phyloP scores from a whole-genome alignment of 1,140 invertebrate species.

The Mesaphorura yosii region DNA sequence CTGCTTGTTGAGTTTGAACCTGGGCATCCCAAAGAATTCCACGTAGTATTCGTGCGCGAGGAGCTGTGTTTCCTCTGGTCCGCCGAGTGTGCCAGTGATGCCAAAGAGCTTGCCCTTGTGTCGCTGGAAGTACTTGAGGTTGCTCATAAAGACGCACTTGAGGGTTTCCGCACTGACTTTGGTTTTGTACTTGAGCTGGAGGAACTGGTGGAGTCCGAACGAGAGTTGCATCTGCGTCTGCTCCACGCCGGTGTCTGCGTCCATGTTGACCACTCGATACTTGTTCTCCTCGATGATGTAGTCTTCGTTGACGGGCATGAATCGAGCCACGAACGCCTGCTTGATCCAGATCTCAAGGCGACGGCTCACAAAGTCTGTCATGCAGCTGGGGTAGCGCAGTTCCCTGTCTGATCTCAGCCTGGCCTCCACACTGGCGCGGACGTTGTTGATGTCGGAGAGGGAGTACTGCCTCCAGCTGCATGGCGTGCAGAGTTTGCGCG shows the following conservation, averaged over 20 bases:
- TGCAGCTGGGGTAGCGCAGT: conserved; percentile 1
- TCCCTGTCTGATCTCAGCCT: background rate
- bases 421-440: background rate
- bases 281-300: conserved; percentile 6
- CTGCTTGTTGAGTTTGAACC: background rate
- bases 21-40: conserved; percentile 30
- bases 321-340: conserved; percentile 2
- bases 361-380: conserved; percentile 9
- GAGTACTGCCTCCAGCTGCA: background rate
- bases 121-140: conserved; percentile 27
- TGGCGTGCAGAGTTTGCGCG: background rate
- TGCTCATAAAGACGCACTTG: conserved; percentile 31
- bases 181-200: conserved; percentile 31
- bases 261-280: conserved; percentile 22
- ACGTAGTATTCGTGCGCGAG: conserved; percentile 32
- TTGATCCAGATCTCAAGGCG: conserved; percentile 10
- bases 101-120: no score
- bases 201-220: conserved; percentile 30
- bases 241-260: conserved; percentile 28
- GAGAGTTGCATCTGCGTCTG: conserved; percentile 21
- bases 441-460: background rate
- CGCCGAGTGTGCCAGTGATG: conserved; percentile 36
- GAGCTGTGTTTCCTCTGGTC: conserved; percentile 30
- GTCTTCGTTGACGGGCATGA: background rate
- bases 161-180: conserved; percentile 14